Evolutionary conservation across 2,888 invertebrate species (phyloP), one percentile per base, ranked within the genome.

Genomic region (Shargacucullia verbasci): DNA sequence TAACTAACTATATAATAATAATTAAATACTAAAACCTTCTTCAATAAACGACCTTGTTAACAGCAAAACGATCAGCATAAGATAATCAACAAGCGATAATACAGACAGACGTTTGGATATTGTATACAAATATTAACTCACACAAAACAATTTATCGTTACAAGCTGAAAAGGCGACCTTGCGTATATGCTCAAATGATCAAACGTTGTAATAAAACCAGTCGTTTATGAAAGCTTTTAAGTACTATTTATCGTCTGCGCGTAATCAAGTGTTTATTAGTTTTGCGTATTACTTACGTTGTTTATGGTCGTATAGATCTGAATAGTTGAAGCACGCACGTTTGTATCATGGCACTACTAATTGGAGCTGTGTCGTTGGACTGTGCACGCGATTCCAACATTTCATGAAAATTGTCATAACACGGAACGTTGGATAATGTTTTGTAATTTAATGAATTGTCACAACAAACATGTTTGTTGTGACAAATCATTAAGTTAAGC

Each of bases 311-410:
- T 50, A 47, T 50, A 59, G 67, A 65, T 58, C 44, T 55, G 40
- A 76, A 79, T 82, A 77, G 78, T 73, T 67, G 61, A 40, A 69
- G 57, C 85, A 85, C 86, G 82, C 81, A 80, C 53, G 63, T 80
- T 74, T 75, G 29, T 81, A 81, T 82, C 79, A 77, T 76, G 79
- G 77, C 64, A 39, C 56, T 63, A 50, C 66, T 81, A 80, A 82
- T 82, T 75, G 69, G 67, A 60, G 49, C 50, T 68, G 57, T 69
- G 65, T 74, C 66, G 69, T 70, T 73, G 77, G 50, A 72, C 71
- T 46, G 48, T 27, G 57, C 84, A 84, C 83, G 82, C 85, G 73
- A 85, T 80, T 61, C 63, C 58, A 73, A 69, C 79, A 82, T 86
- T 84, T 78, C 73, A 76, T 81, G 76, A 74, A 81, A 80, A 77